Percentiles rank a stretch among this genome's conserved stretches.
Evolutionary conservation across 1,140 invertebrate genomes (phyloP).

Genomic region (Diabrotica virgifera): DNA sequence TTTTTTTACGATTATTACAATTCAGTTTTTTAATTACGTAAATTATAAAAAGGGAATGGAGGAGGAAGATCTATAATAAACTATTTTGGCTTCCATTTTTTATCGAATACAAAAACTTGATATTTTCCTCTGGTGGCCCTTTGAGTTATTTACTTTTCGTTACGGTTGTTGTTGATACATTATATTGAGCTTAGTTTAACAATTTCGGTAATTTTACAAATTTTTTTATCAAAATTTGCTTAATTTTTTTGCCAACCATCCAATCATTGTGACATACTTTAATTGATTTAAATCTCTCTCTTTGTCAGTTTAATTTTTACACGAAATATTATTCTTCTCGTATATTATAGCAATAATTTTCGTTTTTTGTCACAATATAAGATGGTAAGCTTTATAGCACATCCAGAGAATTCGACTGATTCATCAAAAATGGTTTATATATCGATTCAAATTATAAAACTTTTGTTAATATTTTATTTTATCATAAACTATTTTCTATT

Average conservation of each 20-base stretch:
- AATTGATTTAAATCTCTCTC: too few species aligned
- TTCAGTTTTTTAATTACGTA: conserved; percentile 26
- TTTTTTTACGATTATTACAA: conserved; percentile 38
- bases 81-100: conserved; percentile 43
- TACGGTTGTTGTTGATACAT: conserved; percentile 44
- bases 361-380: too few species aligned
- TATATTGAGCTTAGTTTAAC: conserved; percentile 6
- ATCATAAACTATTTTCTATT: too few species aligned
- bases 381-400: too few species aligned
- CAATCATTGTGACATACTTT: neutral
- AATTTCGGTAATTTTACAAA: conserved; percentile 20
- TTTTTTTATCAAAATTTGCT: conserved; percentile 28
- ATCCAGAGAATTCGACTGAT: too few species aligned
- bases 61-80: conserved; percentile 34
- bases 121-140: conserved; percentile 34
- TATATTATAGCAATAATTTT: too few species aligned
- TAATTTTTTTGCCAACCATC: conserved; percentile 11
- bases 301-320: too few species aligned
- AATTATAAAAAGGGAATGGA: conserved; percentile 22
- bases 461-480: too few species aligned
- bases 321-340: too few species aligned
- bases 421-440: too few species aligned
- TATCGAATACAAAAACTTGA: conserved; percentile 32
- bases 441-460: too few species aligned
- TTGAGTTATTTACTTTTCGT: conserved; percentile 30